phyloP scores from a whole-genome alignment of 2,888 invertebrate genomes.

The Hedya salicella region DNA sequence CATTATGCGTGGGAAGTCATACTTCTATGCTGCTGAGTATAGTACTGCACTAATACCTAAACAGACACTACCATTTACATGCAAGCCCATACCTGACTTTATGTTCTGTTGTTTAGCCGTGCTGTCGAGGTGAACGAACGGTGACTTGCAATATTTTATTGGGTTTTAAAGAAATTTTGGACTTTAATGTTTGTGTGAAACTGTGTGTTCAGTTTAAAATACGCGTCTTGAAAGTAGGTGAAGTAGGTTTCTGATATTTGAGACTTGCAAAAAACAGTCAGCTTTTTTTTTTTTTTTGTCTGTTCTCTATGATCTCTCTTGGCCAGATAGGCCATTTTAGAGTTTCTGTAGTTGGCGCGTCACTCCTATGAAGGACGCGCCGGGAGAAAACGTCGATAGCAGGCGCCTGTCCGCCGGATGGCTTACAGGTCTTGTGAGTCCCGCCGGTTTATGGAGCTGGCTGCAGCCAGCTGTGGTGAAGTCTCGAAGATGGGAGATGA shows the following conservation, averaged over 20 bases:
- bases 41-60: constrained; percentile 10
- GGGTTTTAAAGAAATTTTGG: constrained; percentile 4
- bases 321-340: too few species aligned
- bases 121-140: constrained; percentile 24
- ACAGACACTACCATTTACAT: constrained; percentile 5
- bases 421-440: too few species aligned
- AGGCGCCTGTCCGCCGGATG: too few species aligned
- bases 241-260: not conserved
- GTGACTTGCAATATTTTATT: constrained; percentile 11
- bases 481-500: too few species aligned
- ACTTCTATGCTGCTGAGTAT: not conserved
- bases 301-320: too few species aligned
- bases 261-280: not conserved
- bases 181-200: not conserved
- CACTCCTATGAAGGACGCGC: too few species aligned
- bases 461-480: too few species aligned
- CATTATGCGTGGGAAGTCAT: constrained; percentile 7
- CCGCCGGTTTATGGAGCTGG: too few species aligned
- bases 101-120: constrained; percentile 15
- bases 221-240: not conserved
- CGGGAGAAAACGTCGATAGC: too few species aligned
- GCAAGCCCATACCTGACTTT: constrained; percentile 13
- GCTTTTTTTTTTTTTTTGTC: too few species aligned
- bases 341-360: too few species aligned
- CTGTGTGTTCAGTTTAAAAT: constrained; percentile 3